A percentile compares a stretch with the other conserved stretches of the same genome.
Conservation (phyloP, 2,888 invertebrate genomes). For the Harpalus rufipes region DNA sequence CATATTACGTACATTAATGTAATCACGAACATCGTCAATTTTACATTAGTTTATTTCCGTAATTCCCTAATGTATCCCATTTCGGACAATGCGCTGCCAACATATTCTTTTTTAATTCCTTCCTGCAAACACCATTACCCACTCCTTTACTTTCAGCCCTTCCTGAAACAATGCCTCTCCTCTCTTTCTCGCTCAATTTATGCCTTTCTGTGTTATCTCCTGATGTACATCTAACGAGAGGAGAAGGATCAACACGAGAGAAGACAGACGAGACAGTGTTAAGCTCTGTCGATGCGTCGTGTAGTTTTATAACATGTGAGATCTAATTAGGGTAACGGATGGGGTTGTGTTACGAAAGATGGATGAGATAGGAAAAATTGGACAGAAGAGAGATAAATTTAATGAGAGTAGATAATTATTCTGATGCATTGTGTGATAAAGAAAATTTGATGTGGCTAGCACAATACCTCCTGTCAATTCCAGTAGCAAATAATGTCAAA, state of each 20-base stretch:
- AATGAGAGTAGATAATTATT: background rate
- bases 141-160: background rate
- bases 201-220: background rate
- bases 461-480: background rate
- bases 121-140: slow-evolving; percentile 4
- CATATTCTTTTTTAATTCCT: slow-evolving; percentile 3
- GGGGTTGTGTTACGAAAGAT: background rate
- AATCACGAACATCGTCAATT: background rate
- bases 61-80: background rate
- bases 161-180: background rate
- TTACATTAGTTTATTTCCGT: background rate
- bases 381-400: background rate
- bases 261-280: background rate
- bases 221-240: background rate
- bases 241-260: background rate
- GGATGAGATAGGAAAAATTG: background rate
- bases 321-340: slow-evolving; percentile 21
- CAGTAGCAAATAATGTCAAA: too few species aligned
- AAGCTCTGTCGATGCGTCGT: slow-evolving; percentile 24
- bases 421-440: background rate
- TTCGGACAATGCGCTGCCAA: background rate
- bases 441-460: background rate
- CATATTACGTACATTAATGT: background rate
- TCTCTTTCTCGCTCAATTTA: background rate
- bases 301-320: slow-evolving; percentile 31